Percentiles rank a stretch among this genome's conserved stretches.
These are phyloP conservation scores for Imbricaverruca yamaguchii DNA, from an alignment of 2,888 invertebrate genomes.

Conservation along the genomic window DNA sequence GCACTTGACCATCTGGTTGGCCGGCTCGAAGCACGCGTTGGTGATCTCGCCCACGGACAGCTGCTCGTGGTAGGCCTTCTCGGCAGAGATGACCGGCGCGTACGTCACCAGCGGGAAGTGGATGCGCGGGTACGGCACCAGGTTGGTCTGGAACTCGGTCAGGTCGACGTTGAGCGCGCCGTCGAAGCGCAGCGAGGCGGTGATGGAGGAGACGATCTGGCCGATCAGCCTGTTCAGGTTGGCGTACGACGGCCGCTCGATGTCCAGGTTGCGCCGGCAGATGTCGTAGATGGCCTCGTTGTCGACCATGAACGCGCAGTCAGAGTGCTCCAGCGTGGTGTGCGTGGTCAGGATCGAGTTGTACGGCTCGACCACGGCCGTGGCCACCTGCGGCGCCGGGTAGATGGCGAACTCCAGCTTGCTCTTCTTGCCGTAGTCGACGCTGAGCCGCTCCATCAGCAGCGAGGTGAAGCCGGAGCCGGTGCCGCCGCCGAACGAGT, in stretches of 20 bases:
- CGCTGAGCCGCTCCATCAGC: constrained; percentile 72
- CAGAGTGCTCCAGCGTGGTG: constrained; percentile 82
- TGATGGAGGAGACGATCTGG: constrained; percentile 68
- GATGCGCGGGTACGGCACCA: constrained; percentile 86
- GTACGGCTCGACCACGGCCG: constrained; percentile 90
- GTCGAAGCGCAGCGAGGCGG: constrained; percentile 45
- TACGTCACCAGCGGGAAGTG: constrained; percentile 66
- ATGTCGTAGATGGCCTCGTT: constrained; percentile 52
- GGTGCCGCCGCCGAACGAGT: constrained; percentile 78
- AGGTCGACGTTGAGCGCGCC: constrained; percentile 71
- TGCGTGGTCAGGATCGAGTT: constrained; percentile 87
- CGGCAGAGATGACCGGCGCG: neutral
- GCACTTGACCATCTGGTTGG: too few species aligned
- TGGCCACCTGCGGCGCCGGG: constrained; percentile 62
- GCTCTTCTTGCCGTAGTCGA: constrained; percentile 79
- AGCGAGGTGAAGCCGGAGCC: constrained; percentile 84
- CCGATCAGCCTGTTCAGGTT: constrained; percentile 93
- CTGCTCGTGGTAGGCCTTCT: too few species aligned
- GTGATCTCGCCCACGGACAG: too few species aligned
- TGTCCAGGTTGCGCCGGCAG: too few species aligned
- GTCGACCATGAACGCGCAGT: constrained; percentile 96
- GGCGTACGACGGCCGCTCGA: constrained; percentile 47
- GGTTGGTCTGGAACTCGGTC: constrained; percentile 70
- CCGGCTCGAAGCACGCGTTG: too few species aligned
- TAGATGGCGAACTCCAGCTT: constrained; percentile 85